Evolutionary conservation across 2,888 invertebrate genomes (phyloP).

Genomic region (Drosophila prolongata): DNA sequence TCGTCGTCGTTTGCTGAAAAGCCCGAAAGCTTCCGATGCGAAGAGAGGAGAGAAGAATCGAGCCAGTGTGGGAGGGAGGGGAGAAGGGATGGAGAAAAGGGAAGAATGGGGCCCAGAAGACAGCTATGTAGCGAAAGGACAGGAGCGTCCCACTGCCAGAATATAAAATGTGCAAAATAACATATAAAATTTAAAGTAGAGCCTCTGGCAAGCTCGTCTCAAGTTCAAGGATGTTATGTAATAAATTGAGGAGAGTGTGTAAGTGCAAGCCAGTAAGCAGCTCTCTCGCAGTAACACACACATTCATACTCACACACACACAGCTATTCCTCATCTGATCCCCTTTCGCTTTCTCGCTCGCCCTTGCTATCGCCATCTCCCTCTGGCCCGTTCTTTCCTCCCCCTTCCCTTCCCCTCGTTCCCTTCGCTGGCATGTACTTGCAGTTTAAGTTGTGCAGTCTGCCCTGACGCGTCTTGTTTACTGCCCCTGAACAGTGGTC

Average conservation of each 20-base stretch:
- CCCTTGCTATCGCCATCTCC: slow-evolving; percentile 20
- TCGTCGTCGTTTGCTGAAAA: slow-evolving; percentile 16
- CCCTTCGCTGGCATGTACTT: slow-evolving; percentile 25
- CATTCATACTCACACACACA: not conserved
- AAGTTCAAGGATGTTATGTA: slow-evolving; percentile 85
- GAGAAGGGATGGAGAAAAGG: slow-evolving; percentile 3
- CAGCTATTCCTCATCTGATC: slow-evolving; percentile 15
- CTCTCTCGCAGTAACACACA: slow-evolving; percentile 37
- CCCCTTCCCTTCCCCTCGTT: not conserved
- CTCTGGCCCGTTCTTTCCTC: not conserved
- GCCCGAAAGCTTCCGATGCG: slow-evolving; percentile 32
- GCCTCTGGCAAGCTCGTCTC: slow-evolving; percentile 74
- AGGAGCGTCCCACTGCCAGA: slow-evolving; percentile 4
- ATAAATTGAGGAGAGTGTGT: slow-evolving; percentile 23
- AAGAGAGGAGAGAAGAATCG: slow-evolving; percentile 28
- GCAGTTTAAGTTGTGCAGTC: slow-evolving; percentile 69
- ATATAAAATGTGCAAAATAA: not conserved
- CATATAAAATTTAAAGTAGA: slow-evolving; percentile 30
- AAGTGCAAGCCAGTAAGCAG: slow-evolving; percentile 19
- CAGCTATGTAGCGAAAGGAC: slow-evolving; percentile 33
- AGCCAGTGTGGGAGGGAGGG: slow-evolving; percentile 23
- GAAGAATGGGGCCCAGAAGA: slow-evolving; percentile 17
- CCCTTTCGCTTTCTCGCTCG: slow-evolving; percentile 50
- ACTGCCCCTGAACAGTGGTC: slow-evolving; percentile 42
- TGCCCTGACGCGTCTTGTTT: slow-evolving; percentile 74